Base-by-base conservation (phyloP, 2,113 vertebrate genomes). In the Casuarius casuarius region DNA sequence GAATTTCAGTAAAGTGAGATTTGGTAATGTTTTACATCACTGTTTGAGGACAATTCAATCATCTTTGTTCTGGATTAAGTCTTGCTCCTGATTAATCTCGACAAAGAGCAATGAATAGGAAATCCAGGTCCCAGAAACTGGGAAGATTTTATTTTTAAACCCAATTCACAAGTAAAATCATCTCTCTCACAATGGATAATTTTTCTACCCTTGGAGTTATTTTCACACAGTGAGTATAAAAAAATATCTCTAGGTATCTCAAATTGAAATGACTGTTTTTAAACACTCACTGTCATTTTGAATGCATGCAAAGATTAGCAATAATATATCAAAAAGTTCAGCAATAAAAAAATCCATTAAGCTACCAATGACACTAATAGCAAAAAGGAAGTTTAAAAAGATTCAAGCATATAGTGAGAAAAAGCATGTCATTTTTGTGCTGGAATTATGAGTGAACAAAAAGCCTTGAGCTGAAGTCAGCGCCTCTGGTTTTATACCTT, bases 131-230 rank as follows among this genome's bases (percentile, higher is more conserved):
- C 68, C 2, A 5, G 56, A 63, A 94, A 87, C n/a, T n/a, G 79
- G 71, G 71, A n/a, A 82, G 84, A 95, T 94, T 88, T 93, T 77
- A 94, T 95, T 85, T 96, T 94, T 89, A 94, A 89, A 95, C 28
- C 9, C 40, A 95, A 96, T 95, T 96, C 96, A 89, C 66, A 91
- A 91, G 91, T 54, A 88, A 95, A 96, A 96, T 94, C 40, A 78
- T 51, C 65, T 88, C 81, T 68, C 75, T 94, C 56, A 92, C 58
- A 91, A 49, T 26, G 68, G 82, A 70, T 90, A 74, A 85, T 91
- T 93, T 81, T 87, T 82, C 59, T 77, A 48, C 87, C 82, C 49
- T 82, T 95, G 76, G 51, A 85, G 74, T 74, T 95, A 96, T 94
- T 97, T 95, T 97, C 94, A 96, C 87, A 95, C 56, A 90, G 81